A percentile compares a stretch with the other conserved stretches of the same genome.
Evolutionary conservation across 1,140 invertebrate genomes (phyloP).

Genomic region (Sitobion miscanthi): DNA sequence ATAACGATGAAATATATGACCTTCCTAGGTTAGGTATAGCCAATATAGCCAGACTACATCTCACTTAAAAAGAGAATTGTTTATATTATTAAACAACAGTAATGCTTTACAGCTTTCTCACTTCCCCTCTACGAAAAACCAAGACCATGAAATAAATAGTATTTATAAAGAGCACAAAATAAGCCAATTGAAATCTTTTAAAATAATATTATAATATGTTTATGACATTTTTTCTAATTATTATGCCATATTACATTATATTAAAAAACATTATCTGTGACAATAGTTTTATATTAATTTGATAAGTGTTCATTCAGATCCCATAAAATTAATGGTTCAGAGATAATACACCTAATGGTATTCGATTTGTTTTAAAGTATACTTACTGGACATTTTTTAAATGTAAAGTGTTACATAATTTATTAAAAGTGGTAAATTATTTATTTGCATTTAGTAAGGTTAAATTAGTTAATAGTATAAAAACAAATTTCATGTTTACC

Average conservation of each 20-base stretch:
- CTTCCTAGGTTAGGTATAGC: neutral
- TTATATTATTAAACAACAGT: neutral
- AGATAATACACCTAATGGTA: neutral
- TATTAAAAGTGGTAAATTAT: neutral
- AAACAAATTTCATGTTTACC: neutral
- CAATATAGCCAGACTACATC: too few relatives aligned
- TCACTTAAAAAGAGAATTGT: neutral
- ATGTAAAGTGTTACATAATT: neutral
- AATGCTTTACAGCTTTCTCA: neutral
- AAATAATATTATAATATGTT: too few relatives aligned
- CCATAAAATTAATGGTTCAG: neutral
- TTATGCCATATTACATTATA: neutral
- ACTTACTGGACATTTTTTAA: neutral
- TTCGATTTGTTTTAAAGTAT: neutral
- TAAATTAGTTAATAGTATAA: neutral
- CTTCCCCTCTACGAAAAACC: neutral
- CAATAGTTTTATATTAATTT: neutral
- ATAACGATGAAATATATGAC: neutral
- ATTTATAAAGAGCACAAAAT: neutral
- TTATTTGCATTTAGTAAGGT: neutral
- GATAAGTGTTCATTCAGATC: neutral
- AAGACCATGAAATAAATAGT: neutral
- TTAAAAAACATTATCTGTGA: neutral
- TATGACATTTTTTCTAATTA: too few relatives aligned
- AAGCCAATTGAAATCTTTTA: neutral